Conservation (phyloP, 1,140 invertebrate genomes). For the Patella vulgata region DNA sequence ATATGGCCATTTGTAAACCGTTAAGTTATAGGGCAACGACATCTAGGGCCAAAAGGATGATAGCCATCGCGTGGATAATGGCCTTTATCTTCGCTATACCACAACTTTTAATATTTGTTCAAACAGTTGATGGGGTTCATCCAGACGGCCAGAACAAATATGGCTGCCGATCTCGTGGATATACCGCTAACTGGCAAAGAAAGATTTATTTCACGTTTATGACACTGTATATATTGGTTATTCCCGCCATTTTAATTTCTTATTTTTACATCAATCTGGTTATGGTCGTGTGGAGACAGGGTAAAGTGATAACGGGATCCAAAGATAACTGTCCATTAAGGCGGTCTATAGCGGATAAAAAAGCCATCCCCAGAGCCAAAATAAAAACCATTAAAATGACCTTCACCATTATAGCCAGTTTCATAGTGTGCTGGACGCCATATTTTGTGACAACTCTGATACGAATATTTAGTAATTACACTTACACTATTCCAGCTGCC, state of each 20-base stretch:
- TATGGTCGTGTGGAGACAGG: constrained; percentile 62
- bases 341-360: constrained; percentile 41
- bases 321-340: constrained; percentile 38
- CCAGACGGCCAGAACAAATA: constrained; percentile 52
- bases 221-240: constrained; percentile 64
- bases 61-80: constrained; percentile 63
- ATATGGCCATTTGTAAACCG: constrained; percentile 68
- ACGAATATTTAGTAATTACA: constrained; percentile 67
- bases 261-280: constrained; percentile 68
- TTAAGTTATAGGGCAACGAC: constrained; percentile 49
- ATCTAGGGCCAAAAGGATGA: constrained; percentile 48
- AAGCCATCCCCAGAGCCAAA: constrained; percentile 64
- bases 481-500: constrained; percentile 55
- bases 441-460: constrained; percentile 67
- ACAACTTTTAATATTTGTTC: constrained; percentile 67
- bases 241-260: constrained; percentile 64
- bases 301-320: constrained; percentile 12
- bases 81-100: constrained; percentile 67
- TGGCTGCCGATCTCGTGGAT: constrained; percentile 63
- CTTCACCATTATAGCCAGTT: constrained; percentile 65
- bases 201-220: constrained; percentile 67
- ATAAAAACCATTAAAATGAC: constrained; percentile 69
- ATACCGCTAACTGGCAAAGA: constrained; percentile 67
- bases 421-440: constrained; percentile 68
- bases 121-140: constrained; percentile 42